Evolutionary conservation across 2,113 vertebrate species (phyloP).

Genomic region (Lepus timidus): DNA sequence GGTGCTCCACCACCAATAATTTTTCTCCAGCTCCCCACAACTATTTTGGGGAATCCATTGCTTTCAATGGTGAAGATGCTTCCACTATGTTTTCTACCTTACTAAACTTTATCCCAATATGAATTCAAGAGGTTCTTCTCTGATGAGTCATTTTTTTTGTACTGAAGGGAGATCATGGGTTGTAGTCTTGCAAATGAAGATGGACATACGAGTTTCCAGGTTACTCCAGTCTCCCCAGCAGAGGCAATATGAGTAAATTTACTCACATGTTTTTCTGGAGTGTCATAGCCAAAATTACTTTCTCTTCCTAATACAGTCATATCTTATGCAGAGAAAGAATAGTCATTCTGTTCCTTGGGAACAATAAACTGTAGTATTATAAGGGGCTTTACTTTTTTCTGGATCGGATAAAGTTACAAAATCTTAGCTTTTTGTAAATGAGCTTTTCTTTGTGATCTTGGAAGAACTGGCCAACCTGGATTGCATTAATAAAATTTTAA

Average conservation of each 20-base stretch:
- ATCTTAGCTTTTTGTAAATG: not conserved
- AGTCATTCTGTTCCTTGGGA: not conserved
- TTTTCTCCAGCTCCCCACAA: not conserved
- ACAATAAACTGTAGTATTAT: not conserved
- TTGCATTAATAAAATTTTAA: not conserved
- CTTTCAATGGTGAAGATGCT: not conserved
- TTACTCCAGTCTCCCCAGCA: not conserved
- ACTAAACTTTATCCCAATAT: not conserved
- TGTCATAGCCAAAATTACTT: not conserved
- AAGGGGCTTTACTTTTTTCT: not conserved
- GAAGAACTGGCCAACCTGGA: not conserved
- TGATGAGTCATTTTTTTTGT: not conserved
- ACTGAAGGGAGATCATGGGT: not conserved
- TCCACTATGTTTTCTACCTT: not conserved
- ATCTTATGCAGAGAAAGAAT: not conserved
- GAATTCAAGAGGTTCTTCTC: not conserved
- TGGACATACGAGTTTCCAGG: not conserved
- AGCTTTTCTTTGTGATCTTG: constrained; percentile 2
- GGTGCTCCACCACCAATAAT: not conserved
- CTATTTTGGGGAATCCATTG: not conserved
- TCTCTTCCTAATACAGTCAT: not conserved
- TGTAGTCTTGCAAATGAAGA: not conserved
- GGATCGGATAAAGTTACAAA: not conserved
- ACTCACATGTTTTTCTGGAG: not conserved
- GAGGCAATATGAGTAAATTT: not conserved